Evolutionary conservation across 2,113 vertebrate species (phyloP).

Genomic region (Anolis sagrei): DNA sequence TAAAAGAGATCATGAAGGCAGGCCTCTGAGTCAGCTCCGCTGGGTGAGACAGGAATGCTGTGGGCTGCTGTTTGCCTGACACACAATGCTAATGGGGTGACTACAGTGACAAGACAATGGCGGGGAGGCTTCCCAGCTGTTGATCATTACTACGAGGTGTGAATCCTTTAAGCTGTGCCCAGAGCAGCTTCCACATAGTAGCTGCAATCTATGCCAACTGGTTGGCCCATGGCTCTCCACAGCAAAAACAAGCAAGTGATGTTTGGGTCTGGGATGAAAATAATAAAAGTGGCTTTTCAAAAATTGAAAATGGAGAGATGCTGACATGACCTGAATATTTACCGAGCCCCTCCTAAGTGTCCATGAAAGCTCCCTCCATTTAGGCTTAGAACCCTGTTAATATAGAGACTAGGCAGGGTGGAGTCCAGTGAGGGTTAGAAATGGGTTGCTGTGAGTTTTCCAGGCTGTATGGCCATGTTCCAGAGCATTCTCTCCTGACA

Average conservation of each 20-base stretch:
- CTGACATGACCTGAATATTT: not conserved
- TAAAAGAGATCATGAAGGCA: not conserved
- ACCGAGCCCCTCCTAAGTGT: too few species aligned
- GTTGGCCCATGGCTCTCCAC: not conserved
- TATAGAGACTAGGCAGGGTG: not conserved
- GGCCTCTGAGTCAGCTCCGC: not conserved
- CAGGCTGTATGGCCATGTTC: too few species aligned
- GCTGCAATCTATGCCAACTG: not conserved
- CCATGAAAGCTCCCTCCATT: too few species aligned
- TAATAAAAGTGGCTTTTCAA: not conserved
- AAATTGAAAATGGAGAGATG: not conserved
- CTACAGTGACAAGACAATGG: not conserved
- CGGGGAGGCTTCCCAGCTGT: conserved; percentile 1
- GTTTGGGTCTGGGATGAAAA: not conserved
- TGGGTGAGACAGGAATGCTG: conserved; percentile 6
- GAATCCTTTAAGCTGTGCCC: not conserved
- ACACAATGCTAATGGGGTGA: conserved; percentile 1
- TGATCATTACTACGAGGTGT: conserved; percentile 9
- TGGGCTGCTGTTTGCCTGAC: conserved; percentile 14
- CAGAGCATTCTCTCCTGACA: too few species aligned
- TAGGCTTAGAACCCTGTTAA: too few species aligned
- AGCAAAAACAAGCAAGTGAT: not conserved
- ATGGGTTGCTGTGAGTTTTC: too few species aligned
- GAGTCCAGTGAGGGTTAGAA: not conserved
- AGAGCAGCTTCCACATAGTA: not conserved